phyloP scores from a whole-genome alignment of 1,140 invertebrate species.

The Drosophila prosaltans region DNA sequence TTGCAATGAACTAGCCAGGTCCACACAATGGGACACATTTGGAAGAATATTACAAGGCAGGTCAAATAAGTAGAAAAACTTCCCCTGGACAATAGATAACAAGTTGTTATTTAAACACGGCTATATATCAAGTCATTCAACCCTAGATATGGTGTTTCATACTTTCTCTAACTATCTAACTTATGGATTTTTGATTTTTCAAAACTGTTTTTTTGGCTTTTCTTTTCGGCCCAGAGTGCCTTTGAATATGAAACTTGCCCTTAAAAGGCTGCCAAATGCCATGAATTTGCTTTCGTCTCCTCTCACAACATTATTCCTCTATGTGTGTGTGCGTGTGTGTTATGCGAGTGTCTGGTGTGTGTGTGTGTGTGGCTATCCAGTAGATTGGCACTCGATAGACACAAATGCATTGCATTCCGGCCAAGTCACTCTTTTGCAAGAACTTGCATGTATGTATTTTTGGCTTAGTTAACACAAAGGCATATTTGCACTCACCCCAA shows the following conservation, averaged over 20 bases:
- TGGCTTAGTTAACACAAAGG: slow-evolving; percentile 78
- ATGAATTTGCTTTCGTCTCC: slow-evolving; percentile 33
- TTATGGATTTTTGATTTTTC: background rate
- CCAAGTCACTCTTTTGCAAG: slow-evolving; percentile 48
- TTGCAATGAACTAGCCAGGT: slow-evolving; percentile 17
- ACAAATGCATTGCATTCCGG: slow-evolving; percentile 58
- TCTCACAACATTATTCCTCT: background rate
- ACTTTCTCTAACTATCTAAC: background rate
- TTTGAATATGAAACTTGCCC: slow-evolving; percentile 3
- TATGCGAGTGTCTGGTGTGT: slow-evolving; percentile 12
- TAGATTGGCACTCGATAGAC: slow-evolving; percentile 70
- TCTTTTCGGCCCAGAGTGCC: background rate
- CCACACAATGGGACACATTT: background rate
- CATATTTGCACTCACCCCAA: slow-evolving; percentile 58
- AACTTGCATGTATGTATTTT: slow-evolving; percentile 47
- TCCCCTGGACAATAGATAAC: too few relatives aligned
- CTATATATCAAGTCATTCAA: too few relatives aligned
- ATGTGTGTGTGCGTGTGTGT: slow-evolving; percentile 13
- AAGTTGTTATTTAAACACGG: too few relatives aligned
- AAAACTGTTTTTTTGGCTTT: background rate
- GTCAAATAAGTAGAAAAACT: background rate
- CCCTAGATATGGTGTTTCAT: background rate
- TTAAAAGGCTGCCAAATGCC: slow-evolving; percentile 38
- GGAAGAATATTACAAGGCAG: background rate
- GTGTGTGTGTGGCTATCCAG: slow-evolving; percentile 23